Evolutionary conservation across 1,140 invertebrate genomes (phyloP), one percentile per base, ranked within the genome.

Genomic region (Vollenhovia emeryi): DNA sequence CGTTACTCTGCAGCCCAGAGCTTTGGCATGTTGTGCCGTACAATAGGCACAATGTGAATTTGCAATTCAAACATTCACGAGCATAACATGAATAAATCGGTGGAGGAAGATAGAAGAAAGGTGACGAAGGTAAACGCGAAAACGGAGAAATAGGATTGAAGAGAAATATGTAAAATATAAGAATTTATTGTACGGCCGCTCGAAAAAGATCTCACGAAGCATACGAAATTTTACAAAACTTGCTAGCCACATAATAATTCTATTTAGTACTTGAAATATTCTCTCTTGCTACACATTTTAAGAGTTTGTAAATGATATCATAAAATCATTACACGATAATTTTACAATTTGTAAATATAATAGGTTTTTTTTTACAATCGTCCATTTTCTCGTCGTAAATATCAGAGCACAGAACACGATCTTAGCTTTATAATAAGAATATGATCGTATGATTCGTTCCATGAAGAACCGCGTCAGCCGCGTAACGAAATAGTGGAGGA

Each of bases 31-130:
- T 71, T 79, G 86, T 74, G 83, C 85, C 60, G 69, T 91, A 89
- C 84, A 87, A 87, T 84, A 84, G 89, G 88, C 89, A 92, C 93
- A 88, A 92, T 88, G 87, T 86, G 86, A 91, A 94, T 94, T 94
- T 93, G 93, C 93, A 93, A 94, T 94, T 93, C 92, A 93, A 94
- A 92, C 89, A 87, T 92, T 88, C 85, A 84, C 73, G 62, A 87
- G 69, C 83, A 90, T 93, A 93, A 92, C 91, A 89, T 88, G 88
- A 91, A 92, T 94, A 94, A 92, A 93, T 93, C 88, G 87, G 57
- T 82, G 64, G 62, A 55, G 0, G n/a, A 69, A n/a, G 40, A 43
- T 21, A 24, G 9, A 13, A 36, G 60, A 50, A 52, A 24, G n/a
- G 18, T 30, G 24, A 83, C 74, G n/a, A 30, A 78, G 11, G 27